phyloP scores from a whole-genome alignment of 2,888 invertebrate species.

The Geotrupes spiniger region DNA sequence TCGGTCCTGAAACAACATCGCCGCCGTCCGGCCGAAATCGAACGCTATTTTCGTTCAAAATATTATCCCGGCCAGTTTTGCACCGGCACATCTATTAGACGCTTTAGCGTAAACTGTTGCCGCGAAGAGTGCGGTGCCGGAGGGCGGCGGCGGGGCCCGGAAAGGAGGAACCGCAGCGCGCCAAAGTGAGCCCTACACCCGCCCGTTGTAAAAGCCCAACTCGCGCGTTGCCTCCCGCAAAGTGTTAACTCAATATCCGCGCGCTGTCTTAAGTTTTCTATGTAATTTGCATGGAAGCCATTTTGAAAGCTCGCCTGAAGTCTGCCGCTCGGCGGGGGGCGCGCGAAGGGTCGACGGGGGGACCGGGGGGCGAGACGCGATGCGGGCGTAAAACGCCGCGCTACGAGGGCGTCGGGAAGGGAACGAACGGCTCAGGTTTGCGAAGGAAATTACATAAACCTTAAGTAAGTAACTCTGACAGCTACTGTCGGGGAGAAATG shows the following conservation, averaged over 20 bases:
- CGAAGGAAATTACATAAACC: conserved; percentile 50
- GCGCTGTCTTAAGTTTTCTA: conserved; percentile 52
- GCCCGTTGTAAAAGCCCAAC: background rate
- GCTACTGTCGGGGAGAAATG: conserved; percentile 42
- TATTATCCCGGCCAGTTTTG: no score
- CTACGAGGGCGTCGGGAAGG: conserved; percentile 28
- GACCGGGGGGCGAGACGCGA: conserved; percentile 9
- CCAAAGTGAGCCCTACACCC: background rate
- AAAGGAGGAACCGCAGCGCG: background rate
- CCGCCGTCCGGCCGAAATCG: no score
- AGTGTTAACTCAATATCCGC: conserved; percentile 51
- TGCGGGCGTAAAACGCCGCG: conserved; percentile 27
- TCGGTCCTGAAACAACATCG: no score
- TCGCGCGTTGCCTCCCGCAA: conserved; percentile 25
- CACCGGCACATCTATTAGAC: no score
- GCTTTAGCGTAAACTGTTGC: no score
- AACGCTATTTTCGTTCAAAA: no score
- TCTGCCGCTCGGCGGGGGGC: conserved; percentile 25
- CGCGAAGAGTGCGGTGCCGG: background rate
- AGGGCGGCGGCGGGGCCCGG: background rate
- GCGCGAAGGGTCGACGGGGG: conserved; percentile 15
- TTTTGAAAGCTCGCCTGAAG: conserved; percentile 46
- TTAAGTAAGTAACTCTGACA: conserved; percentile 49
- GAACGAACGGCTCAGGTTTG: conserved; percentile 35
- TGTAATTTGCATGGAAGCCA: conserved; percentile 52